Base-by-base conservation (phyloP, 2,113 vertebrate species). In the Cyprichromis sp. region DNA sequence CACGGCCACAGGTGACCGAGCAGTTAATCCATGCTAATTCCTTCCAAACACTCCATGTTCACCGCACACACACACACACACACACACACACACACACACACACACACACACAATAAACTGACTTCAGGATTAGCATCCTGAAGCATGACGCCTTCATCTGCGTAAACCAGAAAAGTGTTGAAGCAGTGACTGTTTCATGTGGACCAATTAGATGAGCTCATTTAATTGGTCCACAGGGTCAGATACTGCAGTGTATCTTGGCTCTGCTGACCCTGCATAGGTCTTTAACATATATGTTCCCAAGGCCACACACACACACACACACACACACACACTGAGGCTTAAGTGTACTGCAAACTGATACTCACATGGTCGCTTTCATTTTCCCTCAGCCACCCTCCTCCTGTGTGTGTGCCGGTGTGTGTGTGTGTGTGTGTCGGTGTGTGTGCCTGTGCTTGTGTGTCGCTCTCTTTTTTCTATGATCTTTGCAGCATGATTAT, bases 401-500 rank as follows among this genome's bases (percentile, higher is more conserved):
- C 13, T 40, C 14, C 31, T 71, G 40, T 81, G 42, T 61, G 55
- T 29, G 42, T 14, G 14, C 26, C 26, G 2, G 6, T 38, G 9
- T 24, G 38, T 4, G 16, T 63, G 42, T 80, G 47, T 50, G 16
- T 4, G 47, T 7, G 5, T 66, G 47, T 3, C 17, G 3, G 9
- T 81, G 52, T 61, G 29, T 59, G 55, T 16, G 31, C 1, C 3
- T 2, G 59, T 66, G 61, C 29, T 16, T 66, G 61, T 38, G 61
- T 68, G 36, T 40, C 10, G 16, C 21, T 73, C 38, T 88, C 66
- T 68, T 63, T 66, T 11, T 53, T 86, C 61, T 88, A 13, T 88
- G 29, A 91, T 85, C 71, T 79, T 84, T 81, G 50, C 5, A 61
- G 76, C 82, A 63, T 85, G 82, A 85, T 87, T 78, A 89, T 89